phyloP scores from a whole-genome alignment of 2,888 invertebrate genomes.

The Capitulum mitella region DNA sequence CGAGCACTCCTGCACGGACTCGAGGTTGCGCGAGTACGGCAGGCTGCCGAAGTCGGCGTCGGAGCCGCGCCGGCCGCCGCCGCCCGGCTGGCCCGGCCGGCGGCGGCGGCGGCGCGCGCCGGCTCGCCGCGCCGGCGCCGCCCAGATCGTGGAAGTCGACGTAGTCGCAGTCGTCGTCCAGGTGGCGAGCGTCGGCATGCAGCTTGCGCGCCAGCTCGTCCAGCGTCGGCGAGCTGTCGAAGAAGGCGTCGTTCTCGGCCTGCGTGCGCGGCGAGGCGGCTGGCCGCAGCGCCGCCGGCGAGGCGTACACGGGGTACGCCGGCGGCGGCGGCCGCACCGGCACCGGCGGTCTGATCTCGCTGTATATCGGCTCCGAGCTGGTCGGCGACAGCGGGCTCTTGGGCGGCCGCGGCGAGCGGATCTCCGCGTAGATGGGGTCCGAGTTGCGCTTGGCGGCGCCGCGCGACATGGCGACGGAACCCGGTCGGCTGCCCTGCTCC shows the following conservation, averaged over 20 bases:
- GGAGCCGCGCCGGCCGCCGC: slow-evolving; percentile 7
- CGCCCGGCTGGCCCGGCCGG: slow-evolving; percentile 15
- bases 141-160: slow-evolving; percentile 32
- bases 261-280: not conserved
- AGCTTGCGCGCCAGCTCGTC: slow-evolving; percentile 31
- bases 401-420: slow-evolving; percentile 5
- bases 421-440: slow-evolving; percentile 12
- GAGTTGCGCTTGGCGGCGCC: not conserved
- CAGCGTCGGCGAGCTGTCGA: slow-evolving; percentile 29
- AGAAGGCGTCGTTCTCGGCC: slow-evolving; percentile 27
- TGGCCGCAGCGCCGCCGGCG: not conserved
- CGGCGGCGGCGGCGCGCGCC: slow-evolving; percentile 24
- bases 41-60: not conserved
- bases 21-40: slow-evolving; percentile 14
- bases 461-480: not conserved
- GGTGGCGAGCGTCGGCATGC: slow-evolving; percentile 32
- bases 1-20: slow-evolving; percentile 28
- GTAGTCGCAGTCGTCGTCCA: slow-evolving; percentile 30
- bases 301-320: not conserved
- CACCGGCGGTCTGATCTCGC: not conserved
- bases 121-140: slow-evolving; percentile 18
- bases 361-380: not conserved
- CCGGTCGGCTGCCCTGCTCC: slow-evolving; percentile 13
- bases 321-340: not conserved
- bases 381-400: not conserved